phyloP scores from a whole-genome alignment of 2,888 invertebrate genomes.

The Diarsia rubi region DNA sequence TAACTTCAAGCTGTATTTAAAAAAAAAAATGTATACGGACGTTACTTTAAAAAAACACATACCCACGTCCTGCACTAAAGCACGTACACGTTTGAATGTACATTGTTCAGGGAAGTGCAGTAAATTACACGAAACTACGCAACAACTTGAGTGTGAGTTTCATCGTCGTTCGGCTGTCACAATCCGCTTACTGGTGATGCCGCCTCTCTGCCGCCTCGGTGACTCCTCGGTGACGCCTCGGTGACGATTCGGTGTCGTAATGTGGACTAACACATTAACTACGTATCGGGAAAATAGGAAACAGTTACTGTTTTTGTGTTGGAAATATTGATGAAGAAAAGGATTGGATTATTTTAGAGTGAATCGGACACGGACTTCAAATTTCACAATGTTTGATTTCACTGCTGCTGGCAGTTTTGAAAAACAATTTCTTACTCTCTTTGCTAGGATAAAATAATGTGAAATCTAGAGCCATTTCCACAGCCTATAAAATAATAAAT shows the following conservation, averaged over 20 bases:
- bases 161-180: background rate
- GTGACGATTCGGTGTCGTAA: background rate
- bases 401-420: background rate
- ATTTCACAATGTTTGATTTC: background rate
- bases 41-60: too few species aligned
- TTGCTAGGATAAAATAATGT: background rate
- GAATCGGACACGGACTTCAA: background rate
- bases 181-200: constrained; percentile 41
- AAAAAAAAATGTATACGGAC: too few species aligned
- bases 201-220: background rate
- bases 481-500: constrained; percentile 29
- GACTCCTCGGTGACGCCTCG: background rate
- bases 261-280: background rate
- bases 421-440: background rate
- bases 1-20: background rate
- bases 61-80: too few species aligned
- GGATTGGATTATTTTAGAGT: background rate
- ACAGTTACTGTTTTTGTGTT: background rate
- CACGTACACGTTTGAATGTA: background rate
- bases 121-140: constrained; percentile 5
- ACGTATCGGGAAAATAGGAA: constrained; percentile 1
- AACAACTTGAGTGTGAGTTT: constrained; percentile 1
- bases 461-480: background rate
- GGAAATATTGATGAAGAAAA: background rate
- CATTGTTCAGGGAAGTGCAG: constrained; percentile 16